phyloP scores from a whole-genome alignment of 2,888 invertebrate species.

The Nysson spinosus region DNA sequence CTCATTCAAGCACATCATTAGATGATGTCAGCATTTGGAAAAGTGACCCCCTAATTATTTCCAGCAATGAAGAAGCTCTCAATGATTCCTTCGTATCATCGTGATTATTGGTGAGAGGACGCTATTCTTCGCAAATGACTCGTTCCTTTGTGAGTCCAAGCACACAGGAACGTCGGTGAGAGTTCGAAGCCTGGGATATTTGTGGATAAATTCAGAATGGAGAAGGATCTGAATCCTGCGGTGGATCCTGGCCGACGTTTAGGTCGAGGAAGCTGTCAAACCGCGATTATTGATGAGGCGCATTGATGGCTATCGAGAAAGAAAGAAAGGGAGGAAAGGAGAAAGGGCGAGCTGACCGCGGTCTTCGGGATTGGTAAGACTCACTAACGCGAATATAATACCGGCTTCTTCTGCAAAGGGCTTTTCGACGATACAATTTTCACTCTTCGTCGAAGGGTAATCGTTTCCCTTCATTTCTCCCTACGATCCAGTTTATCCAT shows the following conservation, averaged over 20 bases:
- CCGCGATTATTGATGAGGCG: slow-evolving; percentile 65
- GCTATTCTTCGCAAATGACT: background rate
- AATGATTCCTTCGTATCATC: background rate
- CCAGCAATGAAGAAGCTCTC: too few species aligned
- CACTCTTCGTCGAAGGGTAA: slow-evolving; percentile 60
- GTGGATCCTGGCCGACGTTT: slow-evolving; percentile 27
- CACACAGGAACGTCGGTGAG: too few species aligned
- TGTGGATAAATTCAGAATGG: slow-evolving; percentile 17
- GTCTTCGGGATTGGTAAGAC: slow-evolving; percentile 44
- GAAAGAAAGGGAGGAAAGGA: too few species aligned
- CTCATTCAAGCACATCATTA: too few species aligned
- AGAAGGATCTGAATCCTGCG: slow-evolving; percentile 36
- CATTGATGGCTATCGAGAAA: slow-evolving; percentile 60
- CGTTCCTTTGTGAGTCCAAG: background rate
- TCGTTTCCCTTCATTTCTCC: slow-evolving; percentile 28
- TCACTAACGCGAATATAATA: slow-evolving; percentile 68
- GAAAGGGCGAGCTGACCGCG: slow-evolving; percentile 67
- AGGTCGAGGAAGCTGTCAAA: slow-evolving; percentile 48
- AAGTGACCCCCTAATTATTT: too few species aligned
- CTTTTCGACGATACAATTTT: slow-evolving; percentile 64
- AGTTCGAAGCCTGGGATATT: slow-evolving; percentile 7
- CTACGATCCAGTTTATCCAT: slow-evolving; percentile 40
- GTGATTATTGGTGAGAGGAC: background rate
- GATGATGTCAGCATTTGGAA: too few species aligned
- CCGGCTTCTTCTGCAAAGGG: slow-evolving; percentile 46